Evolutionary conservation across 2,888 invertebrate genomes (phyloP).

Genomic region (Aphodius granarius): DNA sequence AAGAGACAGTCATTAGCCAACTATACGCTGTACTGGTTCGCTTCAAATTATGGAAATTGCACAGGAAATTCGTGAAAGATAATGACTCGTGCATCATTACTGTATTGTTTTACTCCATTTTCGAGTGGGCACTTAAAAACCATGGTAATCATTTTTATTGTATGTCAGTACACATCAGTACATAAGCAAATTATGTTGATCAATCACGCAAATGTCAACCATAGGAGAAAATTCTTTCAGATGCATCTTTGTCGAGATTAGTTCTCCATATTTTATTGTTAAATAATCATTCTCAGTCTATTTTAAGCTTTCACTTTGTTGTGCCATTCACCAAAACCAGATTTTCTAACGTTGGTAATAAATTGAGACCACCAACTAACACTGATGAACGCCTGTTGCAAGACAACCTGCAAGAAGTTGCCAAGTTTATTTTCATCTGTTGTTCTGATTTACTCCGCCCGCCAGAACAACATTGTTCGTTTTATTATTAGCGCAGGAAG

Average conservation of each 20-base stretch:
- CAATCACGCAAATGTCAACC: too few relatives aligned
- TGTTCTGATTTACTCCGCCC: background rate
- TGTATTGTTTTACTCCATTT: background rate
- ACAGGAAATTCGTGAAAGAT: background rate
- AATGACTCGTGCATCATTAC: background rate
- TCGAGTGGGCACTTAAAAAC: background rate
- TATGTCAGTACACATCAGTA: background rate
- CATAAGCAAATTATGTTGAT: too few relatives aligned
- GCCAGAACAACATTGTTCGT: background rate
- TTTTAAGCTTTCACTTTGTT: background rate
- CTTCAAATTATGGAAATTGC: background rate
- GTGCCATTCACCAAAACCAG: background rate
- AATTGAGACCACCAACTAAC: background rate
- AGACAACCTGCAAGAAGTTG: background rate
- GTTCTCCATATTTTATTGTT: too few relatives aligned
- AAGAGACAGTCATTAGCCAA: background rate
- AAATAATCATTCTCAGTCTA: background rate
- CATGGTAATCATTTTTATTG: background rate
- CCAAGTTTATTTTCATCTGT: background rate
- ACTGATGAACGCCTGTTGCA: background rate
- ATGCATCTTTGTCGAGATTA: too few relatives aligned
- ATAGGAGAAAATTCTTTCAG: too few relatives aligned
- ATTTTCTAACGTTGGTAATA: background rate
- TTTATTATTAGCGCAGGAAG: background rate
- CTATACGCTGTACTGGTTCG: background rate